Conservation (phyloP, 2,113 vertebrate genomes). For the Cranoglanis bouderius region DNA sequence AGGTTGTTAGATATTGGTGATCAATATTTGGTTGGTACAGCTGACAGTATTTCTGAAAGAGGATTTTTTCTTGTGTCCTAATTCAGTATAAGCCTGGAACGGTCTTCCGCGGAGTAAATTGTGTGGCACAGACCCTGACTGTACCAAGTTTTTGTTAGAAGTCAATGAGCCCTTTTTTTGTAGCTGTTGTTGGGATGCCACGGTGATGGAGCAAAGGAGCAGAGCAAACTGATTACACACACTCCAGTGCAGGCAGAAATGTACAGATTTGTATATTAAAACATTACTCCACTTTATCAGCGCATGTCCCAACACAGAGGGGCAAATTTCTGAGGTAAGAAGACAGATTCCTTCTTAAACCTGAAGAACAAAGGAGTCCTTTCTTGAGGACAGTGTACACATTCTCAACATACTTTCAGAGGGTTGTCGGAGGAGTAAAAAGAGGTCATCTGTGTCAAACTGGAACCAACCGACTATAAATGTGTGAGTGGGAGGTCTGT, state of each 20-base stretch:
- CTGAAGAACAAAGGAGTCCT: background rate
- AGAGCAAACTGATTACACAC: background rate
- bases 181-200: background rate
- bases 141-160: background rate
- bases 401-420: background rate
- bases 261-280: background rate
- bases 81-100: background rate
- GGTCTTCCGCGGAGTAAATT: background rate
- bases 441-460: background rate
- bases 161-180: constrained; percentile 19
- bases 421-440: background rate
- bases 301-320: background rate
- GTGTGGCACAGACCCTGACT: constrained; percentile 10
- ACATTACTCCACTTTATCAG: background rate
- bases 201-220: background rate
- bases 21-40: background rate
- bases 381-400: background rate
- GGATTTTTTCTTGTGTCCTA: background rate
- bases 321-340: background rate
- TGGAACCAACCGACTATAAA: background rate
- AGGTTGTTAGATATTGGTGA: background rate
- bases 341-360: background rate
- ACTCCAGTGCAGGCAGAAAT: background rate
- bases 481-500: background rate
- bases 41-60: background rate